Percentiles rank a stretch among this genome's conserved stretches.
phyloP scores from a whole-genome alignment of 1,140 invertebrate genomes.

The Ceratosolen solmsi region DNA sequence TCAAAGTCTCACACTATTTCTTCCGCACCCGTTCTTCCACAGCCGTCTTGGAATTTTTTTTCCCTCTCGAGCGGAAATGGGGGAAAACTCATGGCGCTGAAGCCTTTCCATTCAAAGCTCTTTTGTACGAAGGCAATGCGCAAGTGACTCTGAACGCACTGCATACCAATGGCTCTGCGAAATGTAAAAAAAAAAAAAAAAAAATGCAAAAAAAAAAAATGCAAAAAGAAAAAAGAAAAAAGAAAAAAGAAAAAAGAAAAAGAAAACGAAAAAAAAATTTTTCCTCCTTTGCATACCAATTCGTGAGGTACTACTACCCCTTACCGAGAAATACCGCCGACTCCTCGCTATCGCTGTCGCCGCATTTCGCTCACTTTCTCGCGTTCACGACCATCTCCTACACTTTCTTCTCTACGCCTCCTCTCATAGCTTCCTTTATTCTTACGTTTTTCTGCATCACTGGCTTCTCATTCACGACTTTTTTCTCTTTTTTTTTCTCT shows the following conservation, averaged over 20 bases:
- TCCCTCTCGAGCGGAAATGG: not conserved
- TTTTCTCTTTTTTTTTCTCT: no score
- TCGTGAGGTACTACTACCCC: constrained; percentile 11
- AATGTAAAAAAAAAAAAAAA: constrained; percentile 32
- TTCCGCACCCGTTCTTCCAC: no score
- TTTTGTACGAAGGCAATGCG: constrained; percentile 18
- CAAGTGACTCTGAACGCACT: not conserved
- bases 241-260: no score
- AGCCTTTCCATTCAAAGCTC: constrained; percentile 34
- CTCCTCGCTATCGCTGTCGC: not conserved
- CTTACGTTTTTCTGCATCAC: not conserved
- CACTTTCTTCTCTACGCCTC: not conserved
- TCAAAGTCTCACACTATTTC: no score
- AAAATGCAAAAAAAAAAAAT: constrained; percentile 18
- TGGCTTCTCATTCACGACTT: constrained; percentile 36
- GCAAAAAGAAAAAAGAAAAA: constrained; percentile 14
- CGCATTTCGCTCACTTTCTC: not conserved
- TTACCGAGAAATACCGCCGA: no score
- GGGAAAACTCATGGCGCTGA: not conserved
- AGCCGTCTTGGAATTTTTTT: no score
- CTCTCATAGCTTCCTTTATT: constrained; percentile 1
- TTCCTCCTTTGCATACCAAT: constrained; percentile 46
- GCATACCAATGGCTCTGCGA: constrained; percentile 45
- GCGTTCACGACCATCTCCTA: not conserved
- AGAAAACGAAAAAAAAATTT: no score